Conservation (phyloP, 2,113 vertebrate species). For the Galemys pyrenaicus region DNA sequence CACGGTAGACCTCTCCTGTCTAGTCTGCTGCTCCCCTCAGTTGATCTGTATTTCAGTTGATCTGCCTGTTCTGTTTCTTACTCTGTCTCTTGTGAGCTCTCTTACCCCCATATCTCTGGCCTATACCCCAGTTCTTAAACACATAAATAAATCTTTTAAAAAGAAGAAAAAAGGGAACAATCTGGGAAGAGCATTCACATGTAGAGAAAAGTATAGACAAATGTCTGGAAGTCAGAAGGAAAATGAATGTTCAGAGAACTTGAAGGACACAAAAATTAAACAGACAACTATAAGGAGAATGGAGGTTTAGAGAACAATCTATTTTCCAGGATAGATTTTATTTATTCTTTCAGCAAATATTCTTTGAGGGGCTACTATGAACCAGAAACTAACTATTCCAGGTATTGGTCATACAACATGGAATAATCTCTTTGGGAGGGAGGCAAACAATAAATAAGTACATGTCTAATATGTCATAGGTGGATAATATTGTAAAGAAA, state of each 20-base stretch:
- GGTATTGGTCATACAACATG: background rate
- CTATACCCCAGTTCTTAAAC: too few relatives aligned
- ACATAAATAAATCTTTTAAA: too few relatives aligned
- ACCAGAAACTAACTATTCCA: background rate
- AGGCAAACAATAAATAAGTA: background rate
- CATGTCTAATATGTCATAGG: background rate
- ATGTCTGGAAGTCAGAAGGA: background rate
- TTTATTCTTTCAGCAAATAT: background rate
- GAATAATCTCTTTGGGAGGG: background rate
- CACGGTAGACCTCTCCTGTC: too few relatives aligned
- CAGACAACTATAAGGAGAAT: background rate
- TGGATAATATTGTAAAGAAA: background rate
- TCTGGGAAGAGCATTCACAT: background rate
- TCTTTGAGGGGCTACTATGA: background rate
- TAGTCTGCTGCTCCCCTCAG: too few relatives aligned
- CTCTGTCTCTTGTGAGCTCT: too few relatives aligned
- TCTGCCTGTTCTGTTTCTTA: too few relatives aligned
- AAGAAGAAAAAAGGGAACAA: too few relatives aligned
- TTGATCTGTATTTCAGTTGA: too few relatives aligned
- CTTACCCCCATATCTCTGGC: too few relatives aligned
- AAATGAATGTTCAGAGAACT: background rate
- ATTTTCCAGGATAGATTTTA: background rate
- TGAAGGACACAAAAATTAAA: background rate
- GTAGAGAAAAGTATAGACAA: background rate
- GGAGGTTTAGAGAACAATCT: background rate